Evolutionary conservation across 2,113 vertebrate genomes (phyloP).

Genomic region (Isichthys henryi): DNA sequence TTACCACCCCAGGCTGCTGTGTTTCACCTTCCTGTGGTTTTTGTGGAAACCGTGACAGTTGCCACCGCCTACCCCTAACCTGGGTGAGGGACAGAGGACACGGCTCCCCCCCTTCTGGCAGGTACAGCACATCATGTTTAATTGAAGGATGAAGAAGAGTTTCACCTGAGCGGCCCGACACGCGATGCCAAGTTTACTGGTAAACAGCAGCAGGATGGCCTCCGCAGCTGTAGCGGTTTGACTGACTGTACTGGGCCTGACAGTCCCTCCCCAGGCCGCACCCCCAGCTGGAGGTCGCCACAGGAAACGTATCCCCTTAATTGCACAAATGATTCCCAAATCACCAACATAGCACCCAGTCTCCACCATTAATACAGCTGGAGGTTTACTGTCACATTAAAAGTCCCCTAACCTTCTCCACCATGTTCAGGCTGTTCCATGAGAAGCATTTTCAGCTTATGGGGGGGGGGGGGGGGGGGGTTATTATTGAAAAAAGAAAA

Average conservation of each 20-base stretch:
- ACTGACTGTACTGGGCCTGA: not conserved
- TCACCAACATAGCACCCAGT: not conserved
- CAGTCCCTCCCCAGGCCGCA: not conserved
- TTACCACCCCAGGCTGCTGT: not conserved
- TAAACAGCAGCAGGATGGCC: not conserved
- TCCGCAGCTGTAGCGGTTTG: not conserved
- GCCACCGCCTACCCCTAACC: not conserved
- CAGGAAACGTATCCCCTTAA: not conserved
- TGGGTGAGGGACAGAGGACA: not conserved
- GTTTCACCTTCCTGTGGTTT: constrained; percentile 19
- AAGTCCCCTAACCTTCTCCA: not conserved
- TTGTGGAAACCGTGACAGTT: constrained; percentile 8
- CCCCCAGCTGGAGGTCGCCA: not conserved
- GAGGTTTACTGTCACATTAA: not conserved
- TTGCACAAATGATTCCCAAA: not conserved
- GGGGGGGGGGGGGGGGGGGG: not conserved
- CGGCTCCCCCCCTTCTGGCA: not conserved
- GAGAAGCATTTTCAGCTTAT: not conserved
- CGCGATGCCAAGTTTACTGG: not conserved
- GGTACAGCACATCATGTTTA: not conserved
- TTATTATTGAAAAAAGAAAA: too few species aligned
- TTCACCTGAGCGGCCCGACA: not conserved
- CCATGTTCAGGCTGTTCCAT: not conserved
- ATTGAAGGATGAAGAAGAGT: not conserved
- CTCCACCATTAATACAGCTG: not conserved